Evolutionary conservation across 2,888 invertebrate species (phyloP), one percentile per base, ranked within the genome.

Genomic region (Pterostichus madidus): DNA sequence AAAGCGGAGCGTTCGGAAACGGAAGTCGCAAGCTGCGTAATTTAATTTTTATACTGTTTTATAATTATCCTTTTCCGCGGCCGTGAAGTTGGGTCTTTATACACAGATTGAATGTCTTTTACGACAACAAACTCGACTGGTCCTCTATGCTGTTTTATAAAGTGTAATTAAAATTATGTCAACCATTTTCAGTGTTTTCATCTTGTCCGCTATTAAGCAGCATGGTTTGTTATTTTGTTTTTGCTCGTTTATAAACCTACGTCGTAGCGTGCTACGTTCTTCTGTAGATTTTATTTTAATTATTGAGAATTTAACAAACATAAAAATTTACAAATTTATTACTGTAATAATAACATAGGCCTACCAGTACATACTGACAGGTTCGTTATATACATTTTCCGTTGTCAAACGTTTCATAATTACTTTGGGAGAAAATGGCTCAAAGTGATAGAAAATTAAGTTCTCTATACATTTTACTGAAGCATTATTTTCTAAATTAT

Each of bases 111-210:
- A 11, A 71, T 17, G 64, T 35, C 64, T 71, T 68, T 68, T 15
- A 76, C 53, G 44, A 13, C 24, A 31, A 76, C 39, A 39, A 39
- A 39, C 39, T 6, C 39, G 39, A 6, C 39, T 7, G 2, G 56
- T 31, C 32, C 49, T 49, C 53, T 49, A 15, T 31, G 35, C 13
- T 35, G 49, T 77, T 77, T 77, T 52, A 13, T 10, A 78, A 78
- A 44, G 39, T 61, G 59, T 61, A 78, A 78, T 78, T 78, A 78
- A 78, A 78, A 78, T 78, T 61, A 61, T 78, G 78, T 35, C 78
- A 78, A 44, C 56, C 11, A 44, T 61, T 52, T 56, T 39, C 24
- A 61, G 44, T 78, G 56, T 39, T 77, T 77, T 39, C 39, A 39
- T 75, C 53, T 32, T 24, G 49, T 71, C 13, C 17, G 39, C 35